A percentile compares a stretch with the other conserved stretches of the same genome.
phyloP scores from a whole-genome alignment of 2,888 invertebrate genomes.

The Piscicola geometra region DNA sequence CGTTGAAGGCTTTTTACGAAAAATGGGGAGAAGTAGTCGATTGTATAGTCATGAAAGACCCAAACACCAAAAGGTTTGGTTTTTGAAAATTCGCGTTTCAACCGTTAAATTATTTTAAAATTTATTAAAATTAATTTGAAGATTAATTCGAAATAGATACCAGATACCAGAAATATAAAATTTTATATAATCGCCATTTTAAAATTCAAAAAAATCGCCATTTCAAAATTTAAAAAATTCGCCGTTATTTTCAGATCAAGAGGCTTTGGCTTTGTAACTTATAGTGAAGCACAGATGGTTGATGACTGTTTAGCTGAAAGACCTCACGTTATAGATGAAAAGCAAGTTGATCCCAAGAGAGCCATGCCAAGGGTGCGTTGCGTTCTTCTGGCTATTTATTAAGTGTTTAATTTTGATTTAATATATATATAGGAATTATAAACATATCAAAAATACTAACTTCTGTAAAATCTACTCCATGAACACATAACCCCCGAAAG shows the following conservation, averaged over 20 bases:
- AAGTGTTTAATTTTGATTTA: background rate
- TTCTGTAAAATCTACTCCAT: background rate
- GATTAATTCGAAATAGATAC: background rate
- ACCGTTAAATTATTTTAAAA: background rate
- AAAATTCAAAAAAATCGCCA: no score
- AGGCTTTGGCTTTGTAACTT: slow-evolving; percentile 97
- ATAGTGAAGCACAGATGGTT: slow-evolving; percentile 86
- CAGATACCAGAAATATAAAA: background rate
- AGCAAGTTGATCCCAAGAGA: slow-evolving; percentile 91
- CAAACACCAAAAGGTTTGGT: slow-evolving; percentile 38
- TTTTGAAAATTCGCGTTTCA: background rate
- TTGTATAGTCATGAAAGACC: slow-evolving; percentile 46
- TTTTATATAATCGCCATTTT: no score
- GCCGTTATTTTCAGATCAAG: slow-evolving; percentile 76
- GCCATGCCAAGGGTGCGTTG: slow-evolving; percentile 74
- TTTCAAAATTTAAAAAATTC: no score
- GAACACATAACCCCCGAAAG: background rate
- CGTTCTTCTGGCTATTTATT: background rate
- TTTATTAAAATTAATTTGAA: background rate
- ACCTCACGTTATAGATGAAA: slow-evolving; percentile 87
- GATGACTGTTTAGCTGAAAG: slow-evolving; percentile 78
- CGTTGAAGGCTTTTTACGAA: slow-evolving; percentile 83
- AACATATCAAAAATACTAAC: background rate
- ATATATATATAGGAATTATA: background rate
- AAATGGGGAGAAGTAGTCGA: slow-evolving; percentile 79